These are phyloP conservation scores for Euschistus heros DNA, from an alignment of 1,140 invertebrate genomes.

Conservation along the genomic window DNA sequence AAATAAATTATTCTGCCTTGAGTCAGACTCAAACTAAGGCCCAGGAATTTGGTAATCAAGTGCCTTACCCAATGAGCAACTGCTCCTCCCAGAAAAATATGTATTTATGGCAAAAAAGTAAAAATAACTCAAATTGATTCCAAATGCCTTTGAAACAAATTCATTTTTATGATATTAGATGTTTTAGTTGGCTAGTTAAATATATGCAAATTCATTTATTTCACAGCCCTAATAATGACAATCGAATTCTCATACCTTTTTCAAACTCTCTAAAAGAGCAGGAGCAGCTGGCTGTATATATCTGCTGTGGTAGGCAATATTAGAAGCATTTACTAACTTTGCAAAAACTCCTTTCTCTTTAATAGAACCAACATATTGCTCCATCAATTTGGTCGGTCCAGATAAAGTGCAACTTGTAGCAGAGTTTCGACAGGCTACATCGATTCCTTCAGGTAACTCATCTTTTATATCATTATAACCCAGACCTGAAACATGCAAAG, in stretches of 20 bases:
- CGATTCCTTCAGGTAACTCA: slow-evolving; percentile 43
- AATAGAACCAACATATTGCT: slow-evolving; percentile 17
- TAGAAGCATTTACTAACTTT: slow-evolving; percentile 8
- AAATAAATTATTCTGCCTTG: too few species aligned
- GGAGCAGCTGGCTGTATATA: slow-evolving; percentile 46
- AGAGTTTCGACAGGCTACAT: slow-evolving; percentile 60
- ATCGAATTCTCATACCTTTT: background rate
- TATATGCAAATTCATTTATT: too few species aligned
- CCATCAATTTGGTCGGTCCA: slow-evolving; percentile 20
- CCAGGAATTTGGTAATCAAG: too few species aligned
- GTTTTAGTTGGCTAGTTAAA: too few species aligned
- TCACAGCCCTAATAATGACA: too few species aligned
- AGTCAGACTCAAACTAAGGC: too few species aligned
- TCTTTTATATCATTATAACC: slow-evolving; percentile 45
- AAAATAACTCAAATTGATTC: too few species aligned
- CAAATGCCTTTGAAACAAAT: too few species aligned
- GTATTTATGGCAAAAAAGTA: too few species aligned
- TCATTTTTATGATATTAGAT: too few species aligned
- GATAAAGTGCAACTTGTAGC: slow-evolving; percentile 38
- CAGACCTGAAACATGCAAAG: slow-evolving; percentile 34
- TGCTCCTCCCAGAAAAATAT: too few species aligned
- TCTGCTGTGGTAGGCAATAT: slow-evolving; percentile 20
- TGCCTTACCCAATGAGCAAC: too few species aligned
- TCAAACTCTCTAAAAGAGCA: slow-evolving; percentile 50
- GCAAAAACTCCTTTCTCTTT: slow-evolving; percentile 24